Evolutionary conservation across 2,888 invertebrate species (phyloP).

Genomic region (Fabriciana adippe): DNA sequence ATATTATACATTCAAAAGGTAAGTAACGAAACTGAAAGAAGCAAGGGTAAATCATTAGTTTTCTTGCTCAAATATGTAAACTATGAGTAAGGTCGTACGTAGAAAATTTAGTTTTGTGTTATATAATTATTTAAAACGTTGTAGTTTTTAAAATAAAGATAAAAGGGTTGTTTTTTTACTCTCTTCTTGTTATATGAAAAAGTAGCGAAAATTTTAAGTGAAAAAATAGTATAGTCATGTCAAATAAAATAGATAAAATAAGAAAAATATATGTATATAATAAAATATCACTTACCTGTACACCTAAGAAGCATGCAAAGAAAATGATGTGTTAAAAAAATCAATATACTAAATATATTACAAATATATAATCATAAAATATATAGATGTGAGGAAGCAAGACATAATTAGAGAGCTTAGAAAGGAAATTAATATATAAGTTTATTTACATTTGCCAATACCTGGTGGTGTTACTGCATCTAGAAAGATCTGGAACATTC

Average conservation of each 20-base stretch:
- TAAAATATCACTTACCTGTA: constrained; percentile 15
- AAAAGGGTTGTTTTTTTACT: too few relatives aligned
- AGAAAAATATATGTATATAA: not conserved
- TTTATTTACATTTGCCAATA: constrained; percentile 54
- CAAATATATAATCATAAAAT: constrained; percentile 34
- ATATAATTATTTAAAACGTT: too few relatives aligned
- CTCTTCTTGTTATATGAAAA: too few relatives aligned
- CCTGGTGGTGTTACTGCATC: constrained; percentile 59
- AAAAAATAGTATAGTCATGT: not conserved
- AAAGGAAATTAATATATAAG: constrained; percentile 51
- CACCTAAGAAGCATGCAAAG: constrained; percentile 22
- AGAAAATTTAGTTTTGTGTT: too few relatives aligned
- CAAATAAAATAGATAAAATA: not conserved
- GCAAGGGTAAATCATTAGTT: too few relatives aligned
- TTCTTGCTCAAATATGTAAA: too few relatives aligned
- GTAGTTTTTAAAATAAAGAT: too few relatives aligned
- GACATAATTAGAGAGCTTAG: constrained; percentile 76
- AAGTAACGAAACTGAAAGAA: too few relatives aligned
- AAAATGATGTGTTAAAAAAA: constrained; percentile 28
- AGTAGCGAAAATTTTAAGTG: too few relatives aligned
- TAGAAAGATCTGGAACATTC: constrained; percentile 45
- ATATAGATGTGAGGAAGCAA: constrained; percentile 75
- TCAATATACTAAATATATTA: constrained; percentile 31
- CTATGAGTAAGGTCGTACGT: too few relatives aligned
- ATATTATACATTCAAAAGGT: too few relatives aligned